Conservation (phyloP, 2,888 invertebrate species). For the Emmelina monodactyla region DNA sequence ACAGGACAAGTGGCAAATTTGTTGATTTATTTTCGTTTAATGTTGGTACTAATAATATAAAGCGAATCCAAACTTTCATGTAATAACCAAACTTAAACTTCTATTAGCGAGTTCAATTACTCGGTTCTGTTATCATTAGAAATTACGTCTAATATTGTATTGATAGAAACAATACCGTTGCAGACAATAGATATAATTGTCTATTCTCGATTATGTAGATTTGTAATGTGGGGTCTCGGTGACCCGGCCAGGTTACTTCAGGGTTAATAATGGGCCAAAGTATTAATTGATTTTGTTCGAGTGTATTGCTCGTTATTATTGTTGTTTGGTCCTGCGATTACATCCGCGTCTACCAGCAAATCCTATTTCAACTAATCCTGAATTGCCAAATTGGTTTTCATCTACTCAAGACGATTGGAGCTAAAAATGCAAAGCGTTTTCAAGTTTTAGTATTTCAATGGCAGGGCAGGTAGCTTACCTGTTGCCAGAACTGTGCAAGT, state of each 20-base stretch:
- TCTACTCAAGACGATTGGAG: no score
- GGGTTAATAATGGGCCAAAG: conserved; percentile 29
- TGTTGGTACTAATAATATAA: no score
- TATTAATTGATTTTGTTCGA: conserved; percentile 51
- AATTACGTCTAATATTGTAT: neutral
- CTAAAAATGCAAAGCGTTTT: no score
- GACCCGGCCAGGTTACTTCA: conserved; percentile 15
- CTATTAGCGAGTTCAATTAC: conserved; percentile 13
- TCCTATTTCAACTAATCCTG: no score
- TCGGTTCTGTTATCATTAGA: conserved; percentile 25
- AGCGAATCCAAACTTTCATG: no score
- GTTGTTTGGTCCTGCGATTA: conserved; percentile 5
- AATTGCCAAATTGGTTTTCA: no score
- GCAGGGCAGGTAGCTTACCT: no score
- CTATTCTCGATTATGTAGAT: conserved; percentile 1
- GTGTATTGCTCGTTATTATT: conserved; percentile 19
- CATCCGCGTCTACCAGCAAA: no score
- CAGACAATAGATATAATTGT: conserved; percentile 37
- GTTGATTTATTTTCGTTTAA: no score
- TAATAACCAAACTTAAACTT: conserved; percentile 5
- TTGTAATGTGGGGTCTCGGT: neutral
- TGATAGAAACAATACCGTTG: conserved; percentile 24
- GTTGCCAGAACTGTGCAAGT: conserved; percentile 96
- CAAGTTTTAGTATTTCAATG: no score
- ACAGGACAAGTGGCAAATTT: no score